A percentile compares a stretch with the other conserved stretches of the same genome.
Evolutionary conservation across 2,888 invertebrate genomes (phyloP).

Genomic region (Julus scandinavius): DNA sequence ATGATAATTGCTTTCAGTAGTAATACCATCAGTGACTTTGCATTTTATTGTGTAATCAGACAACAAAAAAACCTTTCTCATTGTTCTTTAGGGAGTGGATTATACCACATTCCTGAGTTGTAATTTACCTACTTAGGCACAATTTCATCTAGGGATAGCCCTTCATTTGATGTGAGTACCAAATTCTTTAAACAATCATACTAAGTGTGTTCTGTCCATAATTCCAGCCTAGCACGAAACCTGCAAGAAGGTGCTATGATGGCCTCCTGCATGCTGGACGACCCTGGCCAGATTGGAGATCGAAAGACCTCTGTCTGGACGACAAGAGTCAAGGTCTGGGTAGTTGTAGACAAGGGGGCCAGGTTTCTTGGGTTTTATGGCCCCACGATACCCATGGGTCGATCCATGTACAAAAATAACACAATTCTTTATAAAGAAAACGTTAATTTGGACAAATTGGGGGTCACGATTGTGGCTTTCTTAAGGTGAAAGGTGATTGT

Average conservation of each 20-base stretch:
- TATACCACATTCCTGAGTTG: conserved; percentile 50
- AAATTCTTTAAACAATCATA: neutral
- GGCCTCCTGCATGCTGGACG: conserved; percentile 31
- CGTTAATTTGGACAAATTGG: neutral
- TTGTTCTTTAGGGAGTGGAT: conserved; percentile 50
- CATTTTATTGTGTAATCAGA: neutral
- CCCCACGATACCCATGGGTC: conserved; percentile 9
- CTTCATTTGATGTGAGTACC: conserved; percentile 50
- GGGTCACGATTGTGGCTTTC: neutral
- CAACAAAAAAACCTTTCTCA: neutral
- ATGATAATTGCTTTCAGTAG: neutral
- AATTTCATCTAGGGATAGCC: conserved; percentile 50
- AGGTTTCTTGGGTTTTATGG: conserved; percentile 44
- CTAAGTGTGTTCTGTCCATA: neutral
- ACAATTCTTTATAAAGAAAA: neutral
- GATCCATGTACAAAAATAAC: neutral
- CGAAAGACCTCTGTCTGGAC: conserved; percentile 46
- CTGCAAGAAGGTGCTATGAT: conserved; percentile 42
- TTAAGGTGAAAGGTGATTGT: neutral
- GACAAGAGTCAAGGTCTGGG: conserved; percentile 15
- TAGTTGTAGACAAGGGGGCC: conserved; percentile 24
- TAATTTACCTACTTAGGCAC: conserved; percentile 48
- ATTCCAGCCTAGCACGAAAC: neutral
- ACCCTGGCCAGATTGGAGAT: neutral
- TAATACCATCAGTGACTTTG: neutral